Conservation (phyloP, 2,113 vertebrate species). For the Myotis lucifugus region DNA sequence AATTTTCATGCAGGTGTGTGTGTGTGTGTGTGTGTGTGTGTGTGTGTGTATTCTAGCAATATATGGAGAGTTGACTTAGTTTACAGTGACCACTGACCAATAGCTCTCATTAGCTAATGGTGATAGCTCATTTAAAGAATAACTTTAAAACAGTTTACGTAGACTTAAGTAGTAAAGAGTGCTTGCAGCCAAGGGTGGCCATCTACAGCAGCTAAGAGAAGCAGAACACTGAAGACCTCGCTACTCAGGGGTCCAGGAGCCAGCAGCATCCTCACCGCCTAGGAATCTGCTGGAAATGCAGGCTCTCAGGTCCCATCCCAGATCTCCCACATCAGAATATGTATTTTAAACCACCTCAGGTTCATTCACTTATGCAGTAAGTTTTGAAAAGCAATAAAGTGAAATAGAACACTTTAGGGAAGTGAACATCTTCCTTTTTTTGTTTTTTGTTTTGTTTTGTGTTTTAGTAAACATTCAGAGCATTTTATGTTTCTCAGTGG, state of each 20-base stretch:
- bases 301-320: background rate
- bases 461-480: constrained; percentile 37
- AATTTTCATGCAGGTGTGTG: too few relatives aligned
- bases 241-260: background rate
- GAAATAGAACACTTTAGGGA: background rate
- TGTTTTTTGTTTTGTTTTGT: background rate
- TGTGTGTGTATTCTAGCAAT: background rate
- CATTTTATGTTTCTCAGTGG: background rate
- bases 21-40: too few relatives aligned
- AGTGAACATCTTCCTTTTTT: background rate
- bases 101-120: background rate
- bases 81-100: background rate
- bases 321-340: background rate
- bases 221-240: background rate
- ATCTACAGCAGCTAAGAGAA: background rate
- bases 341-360: background rate
- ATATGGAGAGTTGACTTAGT: background rate
- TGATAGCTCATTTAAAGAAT: background rate
- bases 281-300: background rate
- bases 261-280: background rate
- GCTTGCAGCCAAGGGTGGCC: background rate
- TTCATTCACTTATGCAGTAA: background rate
- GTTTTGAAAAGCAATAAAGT: constrained; percentile 41
- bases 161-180: background rate
- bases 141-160: background rate